Base-by-base conservation (phyloP, 2,113 vertebrate genomes). In the Camelus dromedarius region DNA sequence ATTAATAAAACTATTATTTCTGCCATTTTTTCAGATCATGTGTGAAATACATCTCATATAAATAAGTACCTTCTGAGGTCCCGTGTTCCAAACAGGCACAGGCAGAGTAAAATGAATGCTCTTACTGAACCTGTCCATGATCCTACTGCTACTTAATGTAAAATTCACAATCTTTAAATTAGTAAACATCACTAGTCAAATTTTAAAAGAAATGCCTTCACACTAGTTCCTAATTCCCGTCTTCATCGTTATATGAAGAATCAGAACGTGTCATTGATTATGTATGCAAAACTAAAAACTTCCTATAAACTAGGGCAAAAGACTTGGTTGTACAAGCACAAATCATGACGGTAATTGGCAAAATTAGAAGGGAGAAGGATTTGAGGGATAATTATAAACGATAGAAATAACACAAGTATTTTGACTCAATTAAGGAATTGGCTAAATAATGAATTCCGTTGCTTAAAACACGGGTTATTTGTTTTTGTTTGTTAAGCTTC, bases 91-190 rank as follows among this genome's bases (percentile, higher is more conserved):
- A 60, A 58, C 5, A 58, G 28, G 64, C 20, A 91, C 14, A 79
- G 62, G 20, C 1, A 77, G 22, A 90, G 38, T 4, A 7, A 75
- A 20, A 93, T 15, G 48, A 84, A 30, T 28, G 42, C 19, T 30
- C 32, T 70, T 19, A 38, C 2, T 52, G n/a, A 96, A 56, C 14
- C 24, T 66, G 35, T 66, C 66, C 30, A 86, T 50, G 66, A 90
- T 42, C 38, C 14, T 88, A 52, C n/a, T 48, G 24, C 52, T 90
- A 80, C 30, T 86, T 73, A 86, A 66, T 8, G 28, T 76, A 56
- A 85, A 89, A 66, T 73, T 85, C 24, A 73, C 85, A 77, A 90
- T 80, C 62, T 85, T 85, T 72, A 86, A 66, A 64, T 80, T 85
- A 32, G 50, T 58, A 72, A 91, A 93, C 38, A 72, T 48, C 70